Base-by-base conservation (phyloP, 2,113 vertebrate species). In the Pao palembangensis region DNA sequence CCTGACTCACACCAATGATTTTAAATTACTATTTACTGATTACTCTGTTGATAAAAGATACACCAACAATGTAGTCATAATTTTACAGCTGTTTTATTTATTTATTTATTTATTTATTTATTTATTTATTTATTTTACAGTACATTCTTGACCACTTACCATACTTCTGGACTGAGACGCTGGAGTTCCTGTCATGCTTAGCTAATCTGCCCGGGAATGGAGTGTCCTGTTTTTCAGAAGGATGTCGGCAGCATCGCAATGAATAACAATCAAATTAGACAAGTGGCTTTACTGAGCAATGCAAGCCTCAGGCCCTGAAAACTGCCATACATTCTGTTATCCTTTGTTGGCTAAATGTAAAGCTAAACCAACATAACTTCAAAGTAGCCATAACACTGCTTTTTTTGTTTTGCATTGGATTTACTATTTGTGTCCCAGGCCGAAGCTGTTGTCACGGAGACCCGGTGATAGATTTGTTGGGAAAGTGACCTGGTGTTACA, bases 201-300 rank as follows among this genome's bases (percentile, higher is more conserved):
- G 11, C 59, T 75, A 62, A 69, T 62, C 57, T 69, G 62, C 42
- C 54, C 49, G 54, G 49, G 3, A 51, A 55, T 60, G 3, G 13
- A 59, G 44, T 68, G 66, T 44, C 61, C 19, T 23, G 54, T 63
- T 69, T 73, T 49, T 67, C 57, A 71, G 55, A 69, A 76, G 18
- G 31, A 71, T 69, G 67, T 64, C 70, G 57, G 65, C 58, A 41
- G 23, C 64, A 62, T 68, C 61, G 72, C 34, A 69, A 49, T 67
- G 56, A 73, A 76, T 76, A 67, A 70, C 28, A 52, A 50, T 82
- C 71, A 71, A 50, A 67, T 57, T 18, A 67, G 46, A 49, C 61
- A 57, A 70, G 62, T 16, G 38, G 31, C 18, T n/a, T 10, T 14
- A 21, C 25, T 34, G 51, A 18, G 20, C 21, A 51, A 23, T 58